Evolutionary conservation across 2,888 invertebrate species (phyloP), one percentile per base, ranked within the genome.

Genomic region (Drosophila infuscata): DNA sequence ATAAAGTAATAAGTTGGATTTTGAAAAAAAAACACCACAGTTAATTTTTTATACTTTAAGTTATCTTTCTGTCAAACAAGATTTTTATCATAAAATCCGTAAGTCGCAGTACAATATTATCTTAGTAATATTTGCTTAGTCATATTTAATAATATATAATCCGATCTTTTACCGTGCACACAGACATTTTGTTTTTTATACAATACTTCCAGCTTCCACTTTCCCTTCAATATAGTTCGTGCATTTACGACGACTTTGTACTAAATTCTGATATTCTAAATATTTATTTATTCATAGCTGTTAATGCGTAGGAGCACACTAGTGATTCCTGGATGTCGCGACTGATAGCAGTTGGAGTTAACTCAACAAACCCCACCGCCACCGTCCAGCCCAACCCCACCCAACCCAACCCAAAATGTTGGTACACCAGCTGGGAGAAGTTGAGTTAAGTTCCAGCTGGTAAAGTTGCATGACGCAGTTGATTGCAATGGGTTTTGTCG

Each of bases 261-360:
- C 62, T 61, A 76, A 70, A 78, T 73, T 77, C 69, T 59, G 70
- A 74, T 63, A 74, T 81, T 69, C 75, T 74, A 77, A 83, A 80
- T 65, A 83, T 82, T 25, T 25, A 25, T 25, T 25, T 80, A 84
- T 84, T 89, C 84, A 82, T 81, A 67, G 71, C 77, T 76, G 79
- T 87, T 74, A 76, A 79, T 76, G 82, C 82, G 79, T 75, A 76
- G 79, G 38, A 81, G 80, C 85, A 79, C 85, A 82, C 81, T 80
- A 71, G 82, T 73, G 81, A 80, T 82, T 88, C 81, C 64, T 49
- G 70, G 74, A 67, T 74, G 70, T 62, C 64, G 70, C 79, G 38
- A 57, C 54, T 51, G 61, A 70, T 64, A 59, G 57, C 54, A 38
- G 36, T 25, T 2, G 9, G 3, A 29, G 20, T 48, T 70, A 25